Conservation (phyloP, 2,113 vertebrate species). For the Plecturocebus donacophilus region DNA sequence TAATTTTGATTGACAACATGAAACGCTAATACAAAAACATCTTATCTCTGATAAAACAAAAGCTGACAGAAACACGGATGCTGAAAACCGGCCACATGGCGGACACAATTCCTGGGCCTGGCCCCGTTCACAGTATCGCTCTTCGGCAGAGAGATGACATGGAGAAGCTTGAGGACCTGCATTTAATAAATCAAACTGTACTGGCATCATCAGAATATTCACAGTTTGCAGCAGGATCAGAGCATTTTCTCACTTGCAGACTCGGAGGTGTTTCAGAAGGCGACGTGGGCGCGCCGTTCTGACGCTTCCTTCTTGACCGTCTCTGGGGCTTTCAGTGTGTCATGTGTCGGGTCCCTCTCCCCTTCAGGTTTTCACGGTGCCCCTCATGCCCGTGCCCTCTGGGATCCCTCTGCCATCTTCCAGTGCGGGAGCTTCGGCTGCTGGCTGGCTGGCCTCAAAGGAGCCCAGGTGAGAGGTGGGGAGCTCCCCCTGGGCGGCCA, state of each 20-base stretch:
- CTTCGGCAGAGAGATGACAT: conserved; percentile 56
- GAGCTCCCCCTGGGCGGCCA: conserved; percentile 63
- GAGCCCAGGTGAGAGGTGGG: conserved; percentile 63
- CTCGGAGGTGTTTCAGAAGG: neutral
- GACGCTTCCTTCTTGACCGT: accelerated
- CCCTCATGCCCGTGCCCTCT: neutral
- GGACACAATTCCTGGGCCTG: neutral
- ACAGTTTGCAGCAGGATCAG: conserved; percentile 56
- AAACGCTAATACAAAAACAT: conserved; percentile 64
- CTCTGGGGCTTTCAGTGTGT: neutral
- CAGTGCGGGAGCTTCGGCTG: neutral
- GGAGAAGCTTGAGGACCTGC: conserved; percentile 24
- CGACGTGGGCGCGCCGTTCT: neutral
- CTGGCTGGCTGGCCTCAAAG: conserved; percentile 62
- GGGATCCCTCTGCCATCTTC: conserved; percentile 42
- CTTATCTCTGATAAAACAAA: conserved; percentile 63
- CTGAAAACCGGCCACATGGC: conserved; percentile 41
- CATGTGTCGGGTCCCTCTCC: neutral
- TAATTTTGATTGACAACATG: conserved; percentile 47
- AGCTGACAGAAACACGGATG: conserved; percentile 50
- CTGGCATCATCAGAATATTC: conserved; percentile 60
- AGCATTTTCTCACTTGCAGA: conserved; percentile 43
- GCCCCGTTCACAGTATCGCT: conserved; percentile 18
- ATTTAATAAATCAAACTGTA: conserved; percentile 76
- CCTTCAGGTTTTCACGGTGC: conserved; percentile 42